Evolutionary conservation across 2,113 vertebrate species (phyloP).

Genomic region (Trichomycterus rosablanca): DNA sequence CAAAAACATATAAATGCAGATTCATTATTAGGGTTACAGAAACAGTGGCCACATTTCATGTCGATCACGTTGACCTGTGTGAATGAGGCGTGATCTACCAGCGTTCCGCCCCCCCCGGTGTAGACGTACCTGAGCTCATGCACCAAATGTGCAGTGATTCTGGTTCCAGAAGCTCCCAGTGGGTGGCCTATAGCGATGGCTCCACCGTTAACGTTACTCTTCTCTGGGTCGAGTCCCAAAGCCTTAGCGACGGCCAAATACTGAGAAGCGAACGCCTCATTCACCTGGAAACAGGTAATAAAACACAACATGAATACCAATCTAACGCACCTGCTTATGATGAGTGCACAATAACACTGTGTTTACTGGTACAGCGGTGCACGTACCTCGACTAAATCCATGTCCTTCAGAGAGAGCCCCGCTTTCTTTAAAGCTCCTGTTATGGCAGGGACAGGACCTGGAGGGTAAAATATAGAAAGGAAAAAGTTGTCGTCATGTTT

Average conservation of each 20-base stretch:
- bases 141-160: slow-evolving; percentile 87
- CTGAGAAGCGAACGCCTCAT: slow-evolving; percentile 93
- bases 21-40: too few species aligned
- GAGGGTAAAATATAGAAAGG: background rate
- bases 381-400: slow-evolving; percentile 89
- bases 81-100: too few species aligned
- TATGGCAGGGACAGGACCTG: slow-evolving; percentile 90
- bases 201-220: slow-evolving; percentile 85
- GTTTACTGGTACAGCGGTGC: background rate
- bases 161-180: slow-evolving; percentile 81
- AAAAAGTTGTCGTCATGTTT: too few species aligned
- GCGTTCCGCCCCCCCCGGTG: too few species aligned
- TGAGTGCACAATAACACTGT: too few species aligned
- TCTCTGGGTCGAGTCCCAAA: slow-evolving; percentile 81
- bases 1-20: too few species aligned
- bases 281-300: slow-evolving; percentile 82
- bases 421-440: slow-evolving; percentile 87
- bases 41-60: too few species aligned
- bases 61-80: too few species aligned
- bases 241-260: slow-evolving; percentile 82
- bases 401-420: slow-evolving; percentile 82
- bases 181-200: slow-evolving; percentile 94
- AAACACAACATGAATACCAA: too few species aligned
- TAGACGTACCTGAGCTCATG: slow-evolving; percentile 88
- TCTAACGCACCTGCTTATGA: too few species aligned